These are phyloP conservation scores for Callipepla californica DNA, from an alignment of 2,113 vertebrate genomes.

Conservation along the genomic window DNA sequence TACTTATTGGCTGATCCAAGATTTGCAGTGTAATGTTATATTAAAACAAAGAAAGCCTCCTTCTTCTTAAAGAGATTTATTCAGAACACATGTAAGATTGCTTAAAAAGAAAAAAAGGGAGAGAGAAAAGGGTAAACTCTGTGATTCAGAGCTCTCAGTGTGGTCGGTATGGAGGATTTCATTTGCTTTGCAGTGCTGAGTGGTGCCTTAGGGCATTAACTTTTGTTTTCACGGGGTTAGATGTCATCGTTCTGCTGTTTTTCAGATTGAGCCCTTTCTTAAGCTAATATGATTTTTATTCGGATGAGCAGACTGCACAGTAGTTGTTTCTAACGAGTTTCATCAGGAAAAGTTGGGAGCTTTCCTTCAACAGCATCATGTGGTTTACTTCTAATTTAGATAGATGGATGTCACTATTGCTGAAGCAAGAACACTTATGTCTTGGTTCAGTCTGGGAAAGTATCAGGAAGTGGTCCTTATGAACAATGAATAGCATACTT, in stretches of 20 bases:
- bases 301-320: not conserved
- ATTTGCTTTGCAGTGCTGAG: not conserved
- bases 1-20: not conserved
- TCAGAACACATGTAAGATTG: not conserved
- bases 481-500: not conserved
- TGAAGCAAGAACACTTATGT: not conserved
- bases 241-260: accelerated
- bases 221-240: not conserved
- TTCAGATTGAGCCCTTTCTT: not conserved
- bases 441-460: not conserved
- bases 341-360: not conserved
- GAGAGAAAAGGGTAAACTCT: not conserved
- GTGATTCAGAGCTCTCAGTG: not conserved
- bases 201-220: not conserved
- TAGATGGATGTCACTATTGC: not conserved
- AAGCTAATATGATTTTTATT: not conserved
- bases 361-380: not conserved
- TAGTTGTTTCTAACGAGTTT: not conserved
- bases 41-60: not conserved
- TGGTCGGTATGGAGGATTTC: accelerated
- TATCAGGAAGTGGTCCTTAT: not conserved
- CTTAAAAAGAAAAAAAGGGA: not conserved
- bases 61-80: not conserved
- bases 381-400: not conserved
- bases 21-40: not conserved